Evolutionary conservation across 1,140 invertebrate genomes (phyloP).

Genomic region (Drosophila santomea): DNA sequence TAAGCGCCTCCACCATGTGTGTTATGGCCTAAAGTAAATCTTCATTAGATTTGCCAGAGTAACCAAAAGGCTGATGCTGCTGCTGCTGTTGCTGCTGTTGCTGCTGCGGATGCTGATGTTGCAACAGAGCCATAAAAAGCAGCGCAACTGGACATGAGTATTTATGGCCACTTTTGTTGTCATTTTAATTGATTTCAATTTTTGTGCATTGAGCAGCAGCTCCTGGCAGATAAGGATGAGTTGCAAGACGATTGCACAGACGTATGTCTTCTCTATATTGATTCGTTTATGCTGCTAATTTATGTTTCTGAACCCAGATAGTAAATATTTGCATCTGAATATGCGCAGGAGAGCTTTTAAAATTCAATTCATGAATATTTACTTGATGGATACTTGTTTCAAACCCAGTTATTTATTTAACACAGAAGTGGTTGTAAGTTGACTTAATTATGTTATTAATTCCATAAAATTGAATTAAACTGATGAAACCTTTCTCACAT

Average conservation of each 20-base stretch:
- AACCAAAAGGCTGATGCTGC: slow-evolving; percentile 57
- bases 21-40: slow-evolving; percentile 84
- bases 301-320: slow-evolving; percentile 2
- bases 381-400: background rate
- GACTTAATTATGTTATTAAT: too few relatives aligned
- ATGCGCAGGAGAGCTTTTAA: slow-evolving; percentile 12
- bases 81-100: slow-evolving; percentile 23
- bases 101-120: background rate
- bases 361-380: slow-evolving; percentile 11
- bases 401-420: too few relatives aligned
- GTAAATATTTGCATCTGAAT: slow-evolving; percentile 15
- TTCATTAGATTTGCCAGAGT: slow-evolving; percentile 82
- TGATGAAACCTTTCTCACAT: too few relatives aligned
- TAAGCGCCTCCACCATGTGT: slow-evolving; percentile 70
- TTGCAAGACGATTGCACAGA: slow-evolving; percentile 47
- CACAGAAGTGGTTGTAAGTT: too few relatives aligned
- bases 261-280: slow-evolving; percentile 25
- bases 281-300: slow-evolving; percentile 31
- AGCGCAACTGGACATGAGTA: slow-evolving; percentile 65
- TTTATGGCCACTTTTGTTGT: slow-evolving; percentile 81
- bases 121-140: slow-evolving; percentile 68
- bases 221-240: slow-evolving; percentile 62
- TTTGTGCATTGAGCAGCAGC: slow-evolving; percentile 60
- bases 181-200: slow-evolving; percentile 83
- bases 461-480: too few relatives aligned